Evolutionary conservation across 2,797 vertebrate species (phyloP).

Genomic region (Myotis myotis): DNA sequence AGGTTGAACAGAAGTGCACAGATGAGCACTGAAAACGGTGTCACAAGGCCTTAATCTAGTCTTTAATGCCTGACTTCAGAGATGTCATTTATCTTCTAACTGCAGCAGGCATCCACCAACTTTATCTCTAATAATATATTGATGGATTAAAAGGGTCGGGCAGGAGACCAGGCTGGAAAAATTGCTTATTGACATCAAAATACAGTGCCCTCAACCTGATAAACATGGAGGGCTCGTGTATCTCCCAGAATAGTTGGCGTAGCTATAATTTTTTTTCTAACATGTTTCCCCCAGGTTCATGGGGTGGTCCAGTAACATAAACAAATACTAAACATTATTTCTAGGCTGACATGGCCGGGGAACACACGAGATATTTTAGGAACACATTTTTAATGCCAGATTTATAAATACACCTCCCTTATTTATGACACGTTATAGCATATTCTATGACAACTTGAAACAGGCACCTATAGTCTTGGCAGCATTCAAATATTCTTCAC

Average conservation of each 20-base stretch:
- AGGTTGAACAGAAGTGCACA: constrained; percentile 99
- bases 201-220: constrained; percentile 99
- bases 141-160: constrained; percentile 99
- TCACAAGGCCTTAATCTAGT: constrained; percentile 99
- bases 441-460: constrained; percentile 40
- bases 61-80: constrained; percentile 99
- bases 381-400: constrained; percentile 79
- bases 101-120: constrained; percentile 99
- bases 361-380: constrained; percentile 71
- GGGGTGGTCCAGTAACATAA: constrained; percentile 88
- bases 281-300: constrained; percentile 84
- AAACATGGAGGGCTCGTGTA: constrained; percentile 98
- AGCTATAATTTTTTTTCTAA: constrained; percentile 86
- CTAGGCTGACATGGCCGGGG: constrained; percentile 71
- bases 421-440: constrained; percentile 61
- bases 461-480: constrained; percentile 65
- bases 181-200: constrained; percentile 99
- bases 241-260: constrained; percentile 90
- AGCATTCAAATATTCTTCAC: not conserved
- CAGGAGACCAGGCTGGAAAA: constrained; percentile 99
- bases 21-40: constrained; percentile 99
- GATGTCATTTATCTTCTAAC: constrained; percentile 99
- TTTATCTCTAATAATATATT: constrained; percentile 99
- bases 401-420: constrained; percentile 64
- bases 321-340: constrained; percentile 85